Percentiles rank a stretch among this genome's conserved stretches.
phyloP scores from a whole-genome alignment of 2,888 invertebrate genomes.

The Cerceris rybyensis region DNA sequence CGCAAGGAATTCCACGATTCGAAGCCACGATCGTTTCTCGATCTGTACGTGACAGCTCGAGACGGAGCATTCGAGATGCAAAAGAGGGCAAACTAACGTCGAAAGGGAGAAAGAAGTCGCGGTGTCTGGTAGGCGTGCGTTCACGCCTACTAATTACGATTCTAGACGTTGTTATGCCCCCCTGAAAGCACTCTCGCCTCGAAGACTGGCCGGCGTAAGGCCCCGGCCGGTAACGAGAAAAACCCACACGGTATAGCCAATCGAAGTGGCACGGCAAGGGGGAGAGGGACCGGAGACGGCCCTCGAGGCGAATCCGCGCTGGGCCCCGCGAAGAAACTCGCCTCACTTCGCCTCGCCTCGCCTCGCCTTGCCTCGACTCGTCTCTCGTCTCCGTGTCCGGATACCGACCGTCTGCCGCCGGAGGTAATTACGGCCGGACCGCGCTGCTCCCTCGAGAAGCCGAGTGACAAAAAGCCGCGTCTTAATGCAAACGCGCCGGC shows the following conservation, averaged over 20 bases:
- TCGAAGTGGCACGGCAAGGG: constrained; percentile 71
- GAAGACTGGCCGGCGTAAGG: constrained; percentile 21
- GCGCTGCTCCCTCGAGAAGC: constrained; percentile 51
- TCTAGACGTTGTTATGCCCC: constrained; percentile 76
- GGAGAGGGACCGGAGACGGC: constrained; percentile 49
- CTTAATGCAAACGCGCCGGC: constrained; percentile 79
- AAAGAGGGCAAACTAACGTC: constrained; percentile 49
- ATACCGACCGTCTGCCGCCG: constrained; percentile 67
- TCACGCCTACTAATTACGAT: constrained; percentile 81
- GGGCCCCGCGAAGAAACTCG: constrained; percentile 55
- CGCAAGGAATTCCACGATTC: no score
- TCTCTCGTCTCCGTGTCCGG: constrained; percentile 40
- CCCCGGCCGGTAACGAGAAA: constrained; percentile 73
- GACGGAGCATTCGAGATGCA: not conserved
- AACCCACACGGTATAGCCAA: constrained; percentile 77
- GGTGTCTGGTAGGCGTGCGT: constrained; percentile 79
- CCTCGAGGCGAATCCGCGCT: constrained; percentile 48
- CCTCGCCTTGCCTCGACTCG: constrained; percentile 14
- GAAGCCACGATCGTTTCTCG: no score
- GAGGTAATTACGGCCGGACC: constrained; percentile 73
- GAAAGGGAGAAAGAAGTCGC: constrained; percentile 58
- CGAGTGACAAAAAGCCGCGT: constrained; percentile 81
- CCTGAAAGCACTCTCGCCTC: constrained; percentile 47
- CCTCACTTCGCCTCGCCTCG: constrained; percentile 18
- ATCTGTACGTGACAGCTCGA: no score